Evolutionary conservation across 2,888 invertebrate genomes (phyloP).

Genomic region (Acanthosepion lycidas): DNA sequence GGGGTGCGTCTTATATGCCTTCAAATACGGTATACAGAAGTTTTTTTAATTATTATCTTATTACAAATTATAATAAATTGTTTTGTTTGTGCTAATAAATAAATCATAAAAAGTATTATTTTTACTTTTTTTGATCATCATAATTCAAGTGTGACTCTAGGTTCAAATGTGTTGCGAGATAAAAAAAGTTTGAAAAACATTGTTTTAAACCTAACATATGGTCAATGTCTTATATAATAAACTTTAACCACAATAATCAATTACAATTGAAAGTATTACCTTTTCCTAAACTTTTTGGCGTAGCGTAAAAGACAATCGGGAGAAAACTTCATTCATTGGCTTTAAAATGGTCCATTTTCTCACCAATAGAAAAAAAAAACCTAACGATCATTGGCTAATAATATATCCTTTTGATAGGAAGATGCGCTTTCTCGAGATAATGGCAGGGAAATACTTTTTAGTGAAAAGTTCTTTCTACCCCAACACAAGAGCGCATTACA

Average conservation of each 20-base stretch:
- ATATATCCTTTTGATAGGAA: slow-evolving; percentile 33
- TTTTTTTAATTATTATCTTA: no score
- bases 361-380: not conserved
- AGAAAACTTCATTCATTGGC: not conserved
- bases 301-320: not conserved
- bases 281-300: not conserved
- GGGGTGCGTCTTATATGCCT: no score
- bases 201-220: no score
- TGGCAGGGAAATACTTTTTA: slow-evolving; percentile 33
- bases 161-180: no score
- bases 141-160: no score
- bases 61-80: no score
- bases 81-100: no score
- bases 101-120: no score
- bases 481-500: not conserved
- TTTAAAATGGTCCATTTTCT: slow-evolving; percentile 20
- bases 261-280: not conserved
- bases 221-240: not conserved
- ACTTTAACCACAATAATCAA: not conserved
- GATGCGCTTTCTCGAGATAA: slow-evolving; percentile 33
- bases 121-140: no score
- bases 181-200: no score
- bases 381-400: not conserved
- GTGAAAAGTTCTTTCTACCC: not conserved
- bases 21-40: no score